A percentile compares a stretch with the other conserved stretches of the same genome.
Conservation (phyloP, 2,797 vertebrate genomes). For the Hydrocynus forskahlii region DNA sequence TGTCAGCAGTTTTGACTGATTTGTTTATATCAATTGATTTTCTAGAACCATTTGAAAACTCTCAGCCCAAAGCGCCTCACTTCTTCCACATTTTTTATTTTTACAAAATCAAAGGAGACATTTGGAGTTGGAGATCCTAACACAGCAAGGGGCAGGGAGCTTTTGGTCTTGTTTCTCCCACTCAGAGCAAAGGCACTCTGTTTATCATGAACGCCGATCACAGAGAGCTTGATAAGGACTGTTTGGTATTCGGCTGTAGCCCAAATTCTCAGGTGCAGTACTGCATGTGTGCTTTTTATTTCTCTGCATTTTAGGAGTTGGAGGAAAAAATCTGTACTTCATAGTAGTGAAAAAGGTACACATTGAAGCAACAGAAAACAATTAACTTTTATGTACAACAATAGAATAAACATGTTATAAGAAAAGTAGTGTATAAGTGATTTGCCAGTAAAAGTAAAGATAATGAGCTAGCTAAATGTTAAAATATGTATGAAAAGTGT, state of each 20-base stretch:
- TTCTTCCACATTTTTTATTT: background rate
- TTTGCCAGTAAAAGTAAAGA: no score
- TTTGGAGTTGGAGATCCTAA: background rate
- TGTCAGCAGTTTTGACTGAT: background rate
- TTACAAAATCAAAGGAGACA: background rate
- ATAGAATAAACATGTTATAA: no score
- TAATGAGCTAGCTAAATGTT: no score
- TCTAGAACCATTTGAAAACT: background rate
- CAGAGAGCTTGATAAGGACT: background rate
- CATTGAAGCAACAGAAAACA: no score
- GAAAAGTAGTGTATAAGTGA: no score
- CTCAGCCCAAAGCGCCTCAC: background rate
- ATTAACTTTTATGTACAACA: no score
- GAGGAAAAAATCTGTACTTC: no score
- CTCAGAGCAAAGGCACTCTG: background rate
- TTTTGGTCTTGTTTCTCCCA: background rate
- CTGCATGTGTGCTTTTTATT: background rate
- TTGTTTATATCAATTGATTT: background rate
- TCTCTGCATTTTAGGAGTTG: background rate
- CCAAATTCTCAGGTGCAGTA: background rate
- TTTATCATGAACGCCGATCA: background rate
- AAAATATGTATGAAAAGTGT: no score
- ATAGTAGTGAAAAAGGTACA: no score
- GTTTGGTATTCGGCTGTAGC: background rate
- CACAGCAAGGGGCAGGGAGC: background rate